Percentiles rank a stretch among this genome's conserved stretches.
Evolutionary conservation across 2,797 vertebrate genomes (phyloP).

Genomic region (Halcyon badia): DNA sequence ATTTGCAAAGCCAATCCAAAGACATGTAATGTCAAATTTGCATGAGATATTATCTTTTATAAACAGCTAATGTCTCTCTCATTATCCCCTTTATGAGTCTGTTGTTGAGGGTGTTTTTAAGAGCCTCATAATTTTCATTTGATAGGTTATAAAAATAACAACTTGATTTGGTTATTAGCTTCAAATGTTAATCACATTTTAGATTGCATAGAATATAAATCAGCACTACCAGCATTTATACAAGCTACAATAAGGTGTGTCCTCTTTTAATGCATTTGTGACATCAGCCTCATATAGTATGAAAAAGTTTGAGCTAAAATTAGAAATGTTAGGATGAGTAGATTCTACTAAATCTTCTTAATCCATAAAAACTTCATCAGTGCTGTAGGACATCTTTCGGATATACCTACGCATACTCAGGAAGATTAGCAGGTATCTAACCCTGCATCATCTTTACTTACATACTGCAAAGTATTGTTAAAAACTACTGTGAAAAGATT

Average conservation of each 20-base stretch:
- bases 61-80: conserved; percentile 70
- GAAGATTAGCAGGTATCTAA: not conserved
- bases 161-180: conserved; percentile 34
- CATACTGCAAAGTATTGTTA: not conserved
- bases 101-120: conserved; percentile 55
- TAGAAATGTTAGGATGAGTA: not conserved
- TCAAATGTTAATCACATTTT: conserved; percentile 65
- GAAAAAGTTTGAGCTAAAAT: not conserved
- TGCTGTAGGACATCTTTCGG: not conserved
- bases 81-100: conserved; percentile 68
- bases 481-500: not conserved
- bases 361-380: not conserved
- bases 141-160: conserved; percentile 63
- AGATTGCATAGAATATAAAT: not conserved
- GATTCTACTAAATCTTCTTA: not conserved
- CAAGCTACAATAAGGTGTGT: not conserved
- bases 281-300: not conserved
- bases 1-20: conserved; percentile 66
- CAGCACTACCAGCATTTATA: not conserved
- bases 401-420: not conserved
- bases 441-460: rapidly evolving
- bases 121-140: conserved; percentile 59
- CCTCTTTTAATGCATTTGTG: not conserved
- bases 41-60: conserved; percentile 68
- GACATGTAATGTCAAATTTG: conserved; percentile 65